Conservation (phyloP, 2,113 vertebrate species). For the Neodontobutis hainanensis region DNA sequence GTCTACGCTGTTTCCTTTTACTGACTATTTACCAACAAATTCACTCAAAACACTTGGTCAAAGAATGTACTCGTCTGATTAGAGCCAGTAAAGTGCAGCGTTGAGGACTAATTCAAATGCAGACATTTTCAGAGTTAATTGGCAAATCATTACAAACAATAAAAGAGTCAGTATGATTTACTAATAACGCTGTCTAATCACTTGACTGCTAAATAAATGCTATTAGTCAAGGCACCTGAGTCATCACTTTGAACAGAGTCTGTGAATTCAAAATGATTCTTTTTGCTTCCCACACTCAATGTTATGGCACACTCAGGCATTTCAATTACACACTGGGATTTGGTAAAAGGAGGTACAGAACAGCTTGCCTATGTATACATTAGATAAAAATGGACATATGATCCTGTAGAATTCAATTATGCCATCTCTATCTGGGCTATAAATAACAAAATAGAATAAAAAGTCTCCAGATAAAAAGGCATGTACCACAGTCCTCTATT, state of each 20-base stretch:
- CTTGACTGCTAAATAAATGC: constrained; percentile 58
- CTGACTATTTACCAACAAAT: constrained; percentile 12
- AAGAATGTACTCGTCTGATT: constrained; percentile 30
- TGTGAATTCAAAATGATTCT: constrained; percentile 52
- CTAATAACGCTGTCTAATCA: constrained; percentile 55
- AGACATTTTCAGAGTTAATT: constrained; percentile 36
- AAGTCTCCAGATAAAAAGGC: too few relatives aligned
- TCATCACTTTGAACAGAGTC: constrained; percentile 53
- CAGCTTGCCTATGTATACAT: constrained; percentile 45
- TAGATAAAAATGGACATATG: constrained; percentile 2
- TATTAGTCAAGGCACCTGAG: constrained; percentile 59
- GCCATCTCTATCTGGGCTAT: too few relatives aligned
- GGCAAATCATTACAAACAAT: constrained; percentile 59
- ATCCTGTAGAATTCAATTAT: constrained; percentile 1
- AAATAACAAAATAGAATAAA: too few relatives aligned
- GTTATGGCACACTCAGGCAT: constrained; percentile 53
- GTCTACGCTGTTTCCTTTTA: not conserved
- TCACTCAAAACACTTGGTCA: constrained; percentile 7
- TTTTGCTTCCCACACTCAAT: constrained; percentile 58
- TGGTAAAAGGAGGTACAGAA: constrained; percentile 32
- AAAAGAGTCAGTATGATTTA: constrained; percentile 60
- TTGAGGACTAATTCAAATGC: constrained; percentile 33
- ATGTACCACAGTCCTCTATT: too few relatives aligned
- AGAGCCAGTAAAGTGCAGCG: constrained; percentile 16
- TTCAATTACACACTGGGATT: constrained; percentile 63